Evolutionary conservation across 2,888 invertebrate species (phyloP).

Genomic region (Tillus elongatus): DNA sequence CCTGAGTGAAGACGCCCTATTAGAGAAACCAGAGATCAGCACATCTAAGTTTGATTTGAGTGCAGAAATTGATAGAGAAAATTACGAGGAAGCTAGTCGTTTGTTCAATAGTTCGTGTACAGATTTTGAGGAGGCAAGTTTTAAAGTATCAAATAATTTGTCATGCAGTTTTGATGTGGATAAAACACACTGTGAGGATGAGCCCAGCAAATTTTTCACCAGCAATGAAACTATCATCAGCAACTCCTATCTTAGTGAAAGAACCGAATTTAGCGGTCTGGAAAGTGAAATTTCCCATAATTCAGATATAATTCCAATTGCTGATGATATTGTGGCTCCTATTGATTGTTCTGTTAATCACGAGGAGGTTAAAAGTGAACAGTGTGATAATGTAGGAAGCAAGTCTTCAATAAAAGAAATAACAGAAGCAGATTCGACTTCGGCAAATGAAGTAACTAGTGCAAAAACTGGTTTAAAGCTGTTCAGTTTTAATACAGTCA

Average conservation of each 20-base stretch:
- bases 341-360: not conserved
- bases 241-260: constrained; percentile 21
- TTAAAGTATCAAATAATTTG: too few species aligned
- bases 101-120: constrained; percentile 16
- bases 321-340: not conserved
- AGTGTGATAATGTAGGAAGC: too few species aligned
- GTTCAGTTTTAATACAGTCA: too few species aligned
- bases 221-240: constrained; percentile 23
- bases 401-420: too few species aligned
- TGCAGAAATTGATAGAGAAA: constrained; percentile 18
- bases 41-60: constrained; percentile 9
- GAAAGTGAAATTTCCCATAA: constrained; percentile 19
- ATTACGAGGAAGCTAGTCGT: constrained; percentile 20
- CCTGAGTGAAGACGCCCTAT: constrained; percentile 36
- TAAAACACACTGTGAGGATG: too few species aligned
- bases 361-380: too few species aligned
- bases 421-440: too few species aligned
- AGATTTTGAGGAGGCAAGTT: too few species aligned
- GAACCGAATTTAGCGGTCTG: constrained; percentile 24
- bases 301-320: constrained; percentile 22
- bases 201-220: too few species aligned
- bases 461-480: too few species aligned
- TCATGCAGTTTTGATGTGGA: too few species aligned
- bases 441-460: too few species aligned
- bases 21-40: constrained; percentile 31